Evolutionary conservation across 2,888 invertebrate species (phyloP), one percentile per base, ranked within the genome.

Genomic region (Panopea generosa): DNA sequence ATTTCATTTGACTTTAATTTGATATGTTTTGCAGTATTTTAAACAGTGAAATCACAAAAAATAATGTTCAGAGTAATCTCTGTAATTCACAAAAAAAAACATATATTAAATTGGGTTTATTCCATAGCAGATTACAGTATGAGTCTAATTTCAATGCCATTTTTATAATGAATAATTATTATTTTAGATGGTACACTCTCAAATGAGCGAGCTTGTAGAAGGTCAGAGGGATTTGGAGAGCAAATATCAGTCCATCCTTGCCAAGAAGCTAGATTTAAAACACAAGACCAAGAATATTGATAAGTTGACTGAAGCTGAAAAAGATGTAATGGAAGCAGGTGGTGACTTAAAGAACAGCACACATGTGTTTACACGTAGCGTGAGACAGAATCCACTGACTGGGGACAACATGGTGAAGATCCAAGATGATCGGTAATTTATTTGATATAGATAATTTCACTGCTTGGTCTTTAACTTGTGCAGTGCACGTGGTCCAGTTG

Each of bases 361-460:
- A 2, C 88, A 90, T 69, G 85, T 90, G n/a, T 90, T 92, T 81
- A 88, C 89, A 4, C 84, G 91, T 14, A 87, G 87, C 40, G 74
- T 92, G 16, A 83, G 89, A 43, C 92, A 92, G 78, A 92, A 88
- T 78, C 92, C 92, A 1, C 81, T 92, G 0, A 90, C 92, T 9
- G 78, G 87, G 16, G 92, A 92, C 70, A 92, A 92, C 63, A 83
- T 90, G 50, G 62, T 84, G 27, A 92, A 92, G 73, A 88, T 91
- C 38, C 91, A 92, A 70, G 87, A 89, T 18, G 92, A 92, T 73
- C 90, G 92, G 92, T 92, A 45, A 33, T 33, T 33, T n/a, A n/a
- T n/a, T n/a, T n/a, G n/a, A n/a, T n/a, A n/a, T n/a, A n/a, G n/a
- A n/a, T n/a, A n/a, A n/a, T n/a, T n/a, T n/a, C n/a, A n/a, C n/a